Base-by-base conservation (phyloP, 2,888 invertebrate species). In the Ligdia adustata region DNA sequence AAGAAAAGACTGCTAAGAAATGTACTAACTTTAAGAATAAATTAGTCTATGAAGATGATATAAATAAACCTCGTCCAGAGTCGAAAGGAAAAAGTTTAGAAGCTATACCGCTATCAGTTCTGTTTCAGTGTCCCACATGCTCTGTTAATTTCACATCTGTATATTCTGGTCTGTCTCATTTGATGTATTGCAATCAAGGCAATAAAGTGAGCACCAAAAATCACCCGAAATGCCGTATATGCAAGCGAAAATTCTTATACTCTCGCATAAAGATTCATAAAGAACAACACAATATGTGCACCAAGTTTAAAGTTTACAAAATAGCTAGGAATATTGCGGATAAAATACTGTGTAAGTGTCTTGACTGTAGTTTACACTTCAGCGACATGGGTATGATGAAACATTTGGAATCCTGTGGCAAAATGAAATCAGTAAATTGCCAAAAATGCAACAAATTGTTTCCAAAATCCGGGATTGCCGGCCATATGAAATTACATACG, bases 61-160 rank as follows among this genome's bases (percentile, higher is more conserved):
- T 39, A 4, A 46, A 38, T 9, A 27, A 41, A 14, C 35, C 15
- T 16, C 7, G 3, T 0, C 13, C 13, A 1, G 3, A 3, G 1
- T 9, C 33, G 4, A 13, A 14, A 1, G 33, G 22, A 12, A 20
- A 9, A 1, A 26, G 31, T n/a, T 7, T 35, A 3, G 9, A 11
- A 3, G 27, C 46, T 6, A 55, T 75, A 4, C 71, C 75, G 0
- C 63, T 61, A 34, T 60, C 64, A 0, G 51, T 61, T 0, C n/a
- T 78, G 4, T 75, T 72, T 4, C 63, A 67, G 14, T 78, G 77
- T 22, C 27, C 57, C 0, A 52, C 58, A 0, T 80, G 79, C 11
- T 46, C 55, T 0, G 18, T 69, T 0, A 62, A 69, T 7, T 76
- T 76, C 2, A 5, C 70, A 0, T 66, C 61, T 0, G 61, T 62